Evolutionary conservation across 2,113 vertebrate genomes (phyloP).

Genomic region (Pelusios castaneus): DNA sequence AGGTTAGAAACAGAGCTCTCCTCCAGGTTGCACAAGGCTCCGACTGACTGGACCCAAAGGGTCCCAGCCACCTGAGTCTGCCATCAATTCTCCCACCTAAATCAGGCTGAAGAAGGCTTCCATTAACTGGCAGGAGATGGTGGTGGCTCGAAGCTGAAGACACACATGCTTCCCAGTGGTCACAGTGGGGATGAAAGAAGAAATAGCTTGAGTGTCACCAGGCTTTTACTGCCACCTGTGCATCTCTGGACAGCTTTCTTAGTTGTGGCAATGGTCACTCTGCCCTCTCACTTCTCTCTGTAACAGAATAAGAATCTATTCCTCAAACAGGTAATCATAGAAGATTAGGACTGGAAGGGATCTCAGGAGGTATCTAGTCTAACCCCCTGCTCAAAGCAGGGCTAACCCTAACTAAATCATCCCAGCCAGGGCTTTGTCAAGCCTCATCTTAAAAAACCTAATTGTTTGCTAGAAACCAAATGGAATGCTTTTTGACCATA

Average conservation of each 20-base stretch:
- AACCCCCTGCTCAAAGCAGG: too few relatives aligned
- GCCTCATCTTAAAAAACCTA: too few relatives aligned
- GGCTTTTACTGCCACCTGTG: background rate
- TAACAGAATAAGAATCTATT: background rate
- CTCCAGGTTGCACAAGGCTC: background rate
- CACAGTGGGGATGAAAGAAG: background rate
- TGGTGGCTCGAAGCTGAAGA: background rate
- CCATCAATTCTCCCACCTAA: background rate
- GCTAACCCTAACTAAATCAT: too few relatives aligned
- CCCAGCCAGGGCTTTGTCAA: too few relatives aligned
- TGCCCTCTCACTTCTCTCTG: background rate
- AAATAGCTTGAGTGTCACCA: background rate
- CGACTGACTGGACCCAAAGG: fast-evolving
- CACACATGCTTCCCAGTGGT: background rate
- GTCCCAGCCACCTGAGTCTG: background rate
- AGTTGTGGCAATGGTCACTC: background rate
- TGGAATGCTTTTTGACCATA: background rate
- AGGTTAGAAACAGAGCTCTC: background rate
- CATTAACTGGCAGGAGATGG: background rate
- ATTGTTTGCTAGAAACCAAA: background rate
- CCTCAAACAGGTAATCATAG: background rate
- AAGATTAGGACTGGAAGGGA: too few relatives aligned
- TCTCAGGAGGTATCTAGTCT: too few relatives aligned
- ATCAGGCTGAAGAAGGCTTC: background rate
- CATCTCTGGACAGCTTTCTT: background rate